Evolutionary conservation across 2,888 invertebrate genomes (phyloP).

Genomic region (Rotaria macrura): DNA sequence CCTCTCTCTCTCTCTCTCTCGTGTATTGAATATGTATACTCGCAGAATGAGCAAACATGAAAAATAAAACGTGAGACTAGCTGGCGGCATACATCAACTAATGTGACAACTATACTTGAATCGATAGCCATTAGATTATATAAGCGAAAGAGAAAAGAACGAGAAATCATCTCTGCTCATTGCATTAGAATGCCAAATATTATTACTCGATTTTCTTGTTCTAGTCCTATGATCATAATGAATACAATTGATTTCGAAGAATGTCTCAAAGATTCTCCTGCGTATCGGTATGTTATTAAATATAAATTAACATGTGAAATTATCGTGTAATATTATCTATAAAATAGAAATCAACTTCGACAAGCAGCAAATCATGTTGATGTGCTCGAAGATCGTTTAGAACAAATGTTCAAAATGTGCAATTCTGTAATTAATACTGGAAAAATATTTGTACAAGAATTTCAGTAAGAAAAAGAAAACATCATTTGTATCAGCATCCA

Average conservation of each 20-base stretch:
- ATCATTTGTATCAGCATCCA: not conserved
- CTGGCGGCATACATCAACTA: not conserved
- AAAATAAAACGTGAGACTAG: not conserved
- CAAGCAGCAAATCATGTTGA: not conserved
- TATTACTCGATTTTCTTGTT: not conserved
- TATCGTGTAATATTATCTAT: not conserved
- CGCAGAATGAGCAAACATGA: not conserved
- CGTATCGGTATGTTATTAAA: not conserved
- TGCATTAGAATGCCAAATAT: not conserved
- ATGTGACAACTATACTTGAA: not conserved
- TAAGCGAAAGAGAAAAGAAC: not conserved
- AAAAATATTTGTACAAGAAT: not conserved
- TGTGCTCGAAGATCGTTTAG: conserved; percentile 10
- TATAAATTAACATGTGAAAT: too few relatives aligned
- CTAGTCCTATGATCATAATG: not conserved
- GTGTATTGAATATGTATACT: not conserved
- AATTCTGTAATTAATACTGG: not conserved
- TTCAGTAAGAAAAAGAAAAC: not conserved
- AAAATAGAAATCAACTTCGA: not conserved
- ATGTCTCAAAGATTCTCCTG: not conserved
- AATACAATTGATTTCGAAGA: not conserved
- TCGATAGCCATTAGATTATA: not conserved
- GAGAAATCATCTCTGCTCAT: not conserved
- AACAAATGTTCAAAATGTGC: conserved; percentile 7
- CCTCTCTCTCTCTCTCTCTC: not conserved